phyloP scores from a whole-genome alignment of 2,888 invertebrate species.

The Brachyptera putata region DNA sequence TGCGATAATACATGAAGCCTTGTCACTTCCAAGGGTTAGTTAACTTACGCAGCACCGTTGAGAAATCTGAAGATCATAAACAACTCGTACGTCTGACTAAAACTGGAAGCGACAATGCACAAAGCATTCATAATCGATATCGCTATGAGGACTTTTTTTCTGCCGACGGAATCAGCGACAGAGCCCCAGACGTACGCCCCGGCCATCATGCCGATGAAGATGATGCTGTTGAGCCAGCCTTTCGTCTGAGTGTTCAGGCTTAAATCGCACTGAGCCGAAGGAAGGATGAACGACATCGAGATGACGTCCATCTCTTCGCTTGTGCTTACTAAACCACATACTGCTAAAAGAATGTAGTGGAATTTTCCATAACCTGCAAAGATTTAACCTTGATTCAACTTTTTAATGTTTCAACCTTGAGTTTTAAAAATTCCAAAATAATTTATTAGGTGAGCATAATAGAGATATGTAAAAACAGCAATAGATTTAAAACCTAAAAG shows the following conservation, averaged over 20 bases:
- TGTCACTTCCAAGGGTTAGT: too few relatives aligned
- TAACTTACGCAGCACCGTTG: slow-evolving; percentile 91
- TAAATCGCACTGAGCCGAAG: slow-evolving; percentile 90
- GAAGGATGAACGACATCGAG: slow-evolving; percentile 90
- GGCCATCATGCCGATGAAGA: slow-evolving; percentile 78
- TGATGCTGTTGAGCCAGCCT: slow-evolving; percentile 60
- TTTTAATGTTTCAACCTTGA: too few relatives aligned
- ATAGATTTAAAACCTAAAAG: too few relatives aligned
- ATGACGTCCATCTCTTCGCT: slow-evolving; percentile 96
- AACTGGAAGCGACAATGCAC: slow-evolving; percentile 86
- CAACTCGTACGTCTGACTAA: slow-evolving; percentile 80
- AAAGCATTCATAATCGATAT: slow-evolving; percentile 87
- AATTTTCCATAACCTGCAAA: slow-evolving; percentile 76
- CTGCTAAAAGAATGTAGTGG: slow-evolving; percentile 81
- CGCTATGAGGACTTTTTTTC: slow-evolving; percentile 81
- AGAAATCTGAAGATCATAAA: slow-evolving; percentile 89
- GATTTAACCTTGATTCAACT: neutral
- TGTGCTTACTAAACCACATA: slow-evolving; percentile 91
- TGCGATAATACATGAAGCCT: too few relatives aligned
- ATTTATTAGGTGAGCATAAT: too few relatives aligned
- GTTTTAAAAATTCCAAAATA: too few relatives aligned
- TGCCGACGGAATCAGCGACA: slow-evolving; percentile 81
- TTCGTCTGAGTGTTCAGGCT: slow-evolving; percentile 80
- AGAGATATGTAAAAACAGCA: too few relatives aligned
- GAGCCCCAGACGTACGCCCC: slow-evolving; percentile 93